phyloP scores from a whole-genome alignment of 1,140 invertebrate species.

The Chironomus tepperi region DNA sequence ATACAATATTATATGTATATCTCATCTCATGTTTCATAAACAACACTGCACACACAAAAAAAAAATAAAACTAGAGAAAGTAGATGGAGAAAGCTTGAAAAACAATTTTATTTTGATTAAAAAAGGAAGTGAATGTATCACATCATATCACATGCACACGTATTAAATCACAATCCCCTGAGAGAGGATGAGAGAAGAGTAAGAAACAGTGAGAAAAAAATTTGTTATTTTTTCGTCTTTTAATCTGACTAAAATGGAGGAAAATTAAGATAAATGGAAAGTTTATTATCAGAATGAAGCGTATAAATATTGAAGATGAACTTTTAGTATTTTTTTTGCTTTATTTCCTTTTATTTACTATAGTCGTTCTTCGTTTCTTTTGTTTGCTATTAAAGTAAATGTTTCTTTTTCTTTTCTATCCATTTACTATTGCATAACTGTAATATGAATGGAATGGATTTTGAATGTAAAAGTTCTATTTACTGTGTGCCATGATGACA shows the following conservation, averaged over 20 bases:
- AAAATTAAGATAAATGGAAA: slow-evolving; percentile 9
- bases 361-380: too few species aligned
- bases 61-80: not conserved
- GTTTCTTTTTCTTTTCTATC: too few species aligned
- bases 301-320: too few species aligned
- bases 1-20: not conserved
- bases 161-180: slow-evolving; percentile 2
- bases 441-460: too few species aligned
- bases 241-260: slow-evolving; percentile 1
- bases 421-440: too few species aligned
- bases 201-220: not conserved
- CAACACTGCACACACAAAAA: not conserved
- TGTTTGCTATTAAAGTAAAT: too few species aligned
- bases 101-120: not conserved
- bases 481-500: too few species aligned
- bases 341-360: too few species aligned
- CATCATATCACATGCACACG: slow-evolving; percentile 5
- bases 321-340: too few species aligned
- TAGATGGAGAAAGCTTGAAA: not conserved
- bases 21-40: slow-evolving; percentile 15
- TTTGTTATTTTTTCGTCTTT: not conserved
- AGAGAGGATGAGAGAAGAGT: not conserved
- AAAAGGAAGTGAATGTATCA: not conserved
- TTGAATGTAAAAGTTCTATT: too few species aligned
- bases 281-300: not conserved